These are phyloP conservation scores for Enteromius argenteus DNA, from an alignment of 2,797 vertebrate species.

Conservation along the genomic window DNA sequence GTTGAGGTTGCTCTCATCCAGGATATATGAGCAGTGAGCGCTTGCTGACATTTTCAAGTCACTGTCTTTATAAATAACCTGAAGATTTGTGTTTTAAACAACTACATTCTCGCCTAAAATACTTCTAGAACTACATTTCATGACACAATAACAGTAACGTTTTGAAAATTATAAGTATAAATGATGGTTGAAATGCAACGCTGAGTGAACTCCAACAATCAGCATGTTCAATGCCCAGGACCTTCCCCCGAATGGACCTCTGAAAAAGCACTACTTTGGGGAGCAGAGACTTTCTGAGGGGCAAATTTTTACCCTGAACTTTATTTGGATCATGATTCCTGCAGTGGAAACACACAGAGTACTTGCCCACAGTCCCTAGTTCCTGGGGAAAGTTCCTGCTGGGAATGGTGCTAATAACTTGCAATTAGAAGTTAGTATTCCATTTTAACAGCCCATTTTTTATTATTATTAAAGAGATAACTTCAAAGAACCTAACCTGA, in stretches of 20 bases:
- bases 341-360: not conserved
- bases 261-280: too few species aligned
- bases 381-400: too few species aligned
- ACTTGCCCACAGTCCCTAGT: too few species aligned
- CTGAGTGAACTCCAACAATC: not conserved
- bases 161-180: not conserved
- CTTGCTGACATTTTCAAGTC: too few species aligned
- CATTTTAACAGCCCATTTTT: not conserved
- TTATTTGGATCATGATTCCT: not conserved
- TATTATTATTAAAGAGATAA: not conserved
- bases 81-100: too few species aligned
- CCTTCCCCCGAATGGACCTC: not conserved
- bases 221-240: not conserved
- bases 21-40: too few species aligned
- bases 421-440: not conserved
- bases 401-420: not conserved
- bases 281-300: not conserved
- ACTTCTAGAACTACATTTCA: too few species aligned
- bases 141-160: too few species aligned
- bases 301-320: not conserved
- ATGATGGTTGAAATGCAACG: not conserved
- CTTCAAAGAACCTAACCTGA: constrained; percentile 70
- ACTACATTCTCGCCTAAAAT: too few species aligned
- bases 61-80: too few species aligned
- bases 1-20: too few species aligned